Evolutionary conservation across 2,888 invertebrate species (phyloP).

Genomic region (Notocelia uddmanniana): DNA sequence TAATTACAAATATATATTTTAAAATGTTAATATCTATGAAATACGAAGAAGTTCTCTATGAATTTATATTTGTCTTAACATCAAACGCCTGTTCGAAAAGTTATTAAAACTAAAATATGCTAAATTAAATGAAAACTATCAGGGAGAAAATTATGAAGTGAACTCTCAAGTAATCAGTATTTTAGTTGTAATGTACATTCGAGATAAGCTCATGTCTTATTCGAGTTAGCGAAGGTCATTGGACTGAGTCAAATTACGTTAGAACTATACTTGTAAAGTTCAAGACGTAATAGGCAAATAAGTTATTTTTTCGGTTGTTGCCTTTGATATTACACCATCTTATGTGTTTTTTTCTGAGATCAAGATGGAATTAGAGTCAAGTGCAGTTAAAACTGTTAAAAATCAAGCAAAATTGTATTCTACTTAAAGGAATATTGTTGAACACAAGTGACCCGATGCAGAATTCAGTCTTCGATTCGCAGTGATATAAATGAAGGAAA

Average conservation of each 20-base stretch:
- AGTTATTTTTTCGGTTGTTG: not conserved
- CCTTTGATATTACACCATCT: not conserved
- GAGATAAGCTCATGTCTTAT: constrained; percentile 6
- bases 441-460: too few relatives aligned
- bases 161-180: not conserved
- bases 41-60: not conserved
- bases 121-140: constrained; percentile 16
- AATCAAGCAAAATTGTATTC: too few relatives aligned
- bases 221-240: constrained; percentile 8
- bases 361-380: not conserved
- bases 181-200: not conserved
- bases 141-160: not conserved
- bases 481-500: too few relatives aligned
- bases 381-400: not conserved
- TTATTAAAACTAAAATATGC: constrained; percentile 1
- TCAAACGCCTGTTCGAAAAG: not conserved
- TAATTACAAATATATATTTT: too few relatives aligned
- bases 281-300: not conserved
- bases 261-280: not conserved
- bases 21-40: not conserved
- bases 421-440: too few relatives aligned
- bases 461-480: too few relatives aligned
- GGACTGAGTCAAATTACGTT: not conserved
- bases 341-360: not conserved
- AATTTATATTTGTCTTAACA: not conserved